Percentiles rank a stretch among this genome's conserved stretches.
These are phyloP conservation scores for Drosophila pullipes DNA, from an alignment of 2,888 invertebrate species.

Conservation along the genomic window DNA sequence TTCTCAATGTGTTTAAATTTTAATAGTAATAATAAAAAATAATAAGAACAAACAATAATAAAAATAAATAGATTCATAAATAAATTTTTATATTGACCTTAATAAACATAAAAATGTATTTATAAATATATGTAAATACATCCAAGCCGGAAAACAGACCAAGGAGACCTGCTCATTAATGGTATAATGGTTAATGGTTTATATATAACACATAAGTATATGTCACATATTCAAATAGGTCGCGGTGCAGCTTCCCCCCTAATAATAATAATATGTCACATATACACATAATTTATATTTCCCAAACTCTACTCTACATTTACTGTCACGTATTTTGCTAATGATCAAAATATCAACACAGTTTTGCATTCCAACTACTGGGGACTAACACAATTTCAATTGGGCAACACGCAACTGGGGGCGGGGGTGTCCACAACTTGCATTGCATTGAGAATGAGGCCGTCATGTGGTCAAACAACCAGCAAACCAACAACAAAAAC, in stretches of 20 bases:
- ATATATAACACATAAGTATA: background rate
- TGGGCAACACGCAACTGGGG: constrained; percentile 32
- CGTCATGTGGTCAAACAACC: constrained; percentile 80
- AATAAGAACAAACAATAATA: too few relatives aligned
- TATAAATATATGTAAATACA: background rate
- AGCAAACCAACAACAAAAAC: constrained; percentile 36
- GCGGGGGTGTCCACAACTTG: constrained; percentile 13
- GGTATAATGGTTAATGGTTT: background rate
- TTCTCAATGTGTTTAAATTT: too few relatives aligned
- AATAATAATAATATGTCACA: too few relatives aligned
- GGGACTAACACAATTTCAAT: constrained; percentile 57
- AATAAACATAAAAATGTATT: background rate
- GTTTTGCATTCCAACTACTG: constrained; percentile 24
- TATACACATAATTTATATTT: background rate
- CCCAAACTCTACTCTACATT: background rate
- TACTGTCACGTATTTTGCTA: constrained; percentile 1
- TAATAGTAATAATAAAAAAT: too few relatives aligned
- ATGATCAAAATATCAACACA: constrained; percentile 1
- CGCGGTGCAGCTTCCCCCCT: too few relatives aligned
- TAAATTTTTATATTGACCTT: background rate
- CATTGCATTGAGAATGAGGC: constrained; percentile 40
- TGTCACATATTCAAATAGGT: too few relatives aligned
- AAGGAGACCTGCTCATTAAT: background rate
- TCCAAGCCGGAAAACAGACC: background rate
- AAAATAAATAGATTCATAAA: too few relatives aligned